Evolutionary conservation across 1,140 invertebrate species (phyloP), one percentile per base, ranked within the genome.

Genomic region (Potamilus streckersoni): DNA sequence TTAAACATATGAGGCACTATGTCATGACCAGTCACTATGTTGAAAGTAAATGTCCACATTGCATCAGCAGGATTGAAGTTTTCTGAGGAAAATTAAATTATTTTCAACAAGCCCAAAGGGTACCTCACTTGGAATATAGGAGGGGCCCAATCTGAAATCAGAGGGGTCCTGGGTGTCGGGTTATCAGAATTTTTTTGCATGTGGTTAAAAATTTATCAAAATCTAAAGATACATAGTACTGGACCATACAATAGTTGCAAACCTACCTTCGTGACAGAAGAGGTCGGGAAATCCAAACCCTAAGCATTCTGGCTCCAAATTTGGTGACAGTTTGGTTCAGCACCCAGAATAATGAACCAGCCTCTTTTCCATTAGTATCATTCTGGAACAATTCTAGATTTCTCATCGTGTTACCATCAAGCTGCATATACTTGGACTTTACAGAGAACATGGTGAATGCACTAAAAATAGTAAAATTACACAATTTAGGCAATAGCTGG

Each of bases 241-340:
- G 38, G 6, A 49, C 38, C 38, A 49, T 49, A 49, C 11, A 49
- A 8, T 11, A 49, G 38, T 49, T 49, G 38, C 11, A 49, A 60
- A 66, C 71, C 79, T 75, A 88, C 88, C 79, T 79, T 14, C 83
- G 60, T 71, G 84, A 80, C 49, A 84, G 74, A n/a, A 90, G 74
- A 17, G 90, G 90, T 49, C 87, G 84, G n/a, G 84, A 65, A n/a
- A 91, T 67, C 90, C 90, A 91, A 6, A 79, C 76, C n/a, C 83
- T 81, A 2, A 91, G 80, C 57, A 90, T 71, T 65, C 90, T 82
- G 56, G 76, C 72, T 12, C 90, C 90, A 87, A 88, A 87, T 75
- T 85, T 89, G 15, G 90, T 90, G 20, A 81, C 77, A 2, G 90
- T 91, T 56, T 88, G 86, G 75, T 91, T 87, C 17, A 91, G 72